A percentile compares a stretch with the other conserved stretches of the same genome.
Conservation (phyloP, 2,113 vertebrate genomes). For the Scomber scombrus region DNA sequence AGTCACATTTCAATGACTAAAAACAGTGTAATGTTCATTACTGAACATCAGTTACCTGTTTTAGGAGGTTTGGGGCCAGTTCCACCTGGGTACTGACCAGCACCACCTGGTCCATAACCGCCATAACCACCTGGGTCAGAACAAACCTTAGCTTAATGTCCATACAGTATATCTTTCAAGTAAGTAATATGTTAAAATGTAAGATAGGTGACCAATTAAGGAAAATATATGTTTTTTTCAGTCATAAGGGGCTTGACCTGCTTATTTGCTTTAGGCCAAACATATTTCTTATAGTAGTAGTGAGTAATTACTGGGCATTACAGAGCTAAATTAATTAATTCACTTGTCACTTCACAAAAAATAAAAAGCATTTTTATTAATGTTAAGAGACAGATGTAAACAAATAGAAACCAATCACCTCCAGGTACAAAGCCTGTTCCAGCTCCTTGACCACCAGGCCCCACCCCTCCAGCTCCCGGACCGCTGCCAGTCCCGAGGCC, state of each 20-base stretch:
- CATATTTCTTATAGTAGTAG: no score
- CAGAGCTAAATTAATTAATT: background rate
- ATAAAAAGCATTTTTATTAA: background rate
- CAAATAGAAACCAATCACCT: conserved; percentile 61
- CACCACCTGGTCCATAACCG: conserved; percentile 68
- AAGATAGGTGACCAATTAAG: background rate
- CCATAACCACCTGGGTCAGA: conserved; percentile 65
- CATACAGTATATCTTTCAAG: background rate
- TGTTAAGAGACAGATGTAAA: background rate
- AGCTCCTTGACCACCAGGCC: conserved; percentile 31
- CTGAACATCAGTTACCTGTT: conserved; percentile 62
- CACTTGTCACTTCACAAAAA: background rate
- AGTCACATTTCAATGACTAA: background rate
- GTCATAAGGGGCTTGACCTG: no score
- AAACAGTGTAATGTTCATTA: background rate
- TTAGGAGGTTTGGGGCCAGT: conserved; percentile 75
- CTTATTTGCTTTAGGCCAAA: no score
- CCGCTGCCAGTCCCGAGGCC: conserved; percentile 50
- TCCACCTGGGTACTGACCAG: conserved; percentile 65
- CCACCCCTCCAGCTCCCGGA: conserved; percentile 46
- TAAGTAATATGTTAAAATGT: background rate
- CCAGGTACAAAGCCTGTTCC: conserved; percentile 57
- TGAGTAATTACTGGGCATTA: background rate
- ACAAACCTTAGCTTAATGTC: conserved; percentile 19
- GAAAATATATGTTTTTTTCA: no score